These are phyloP conservation scores for Automeris io DNA, from an alignment of 2,888 invertebrate genomes.

Conservation along the genomic window DNA sequence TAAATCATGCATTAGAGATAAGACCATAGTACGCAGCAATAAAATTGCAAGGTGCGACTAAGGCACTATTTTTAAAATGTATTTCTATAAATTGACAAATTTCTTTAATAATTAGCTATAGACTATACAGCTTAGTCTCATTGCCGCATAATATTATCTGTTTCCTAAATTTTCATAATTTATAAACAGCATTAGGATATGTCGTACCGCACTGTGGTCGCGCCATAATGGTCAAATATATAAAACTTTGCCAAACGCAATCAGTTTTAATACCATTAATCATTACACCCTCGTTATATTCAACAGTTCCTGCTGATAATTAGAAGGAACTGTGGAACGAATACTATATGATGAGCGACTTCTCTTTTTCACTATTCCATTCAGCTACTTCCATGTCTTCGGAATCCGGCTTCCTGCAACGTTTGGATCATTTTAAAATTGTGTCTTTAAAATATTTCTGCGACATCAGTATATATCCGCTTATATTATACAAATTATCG, in stretches of 20 bases:
- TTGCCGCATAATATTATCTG: too few species aligned
- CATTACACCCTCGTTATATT: not conserved
- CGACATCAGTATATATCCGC: too few species aligned
- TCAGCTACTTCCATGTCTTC: conserved; percentile 25
- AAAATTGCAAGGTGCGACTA: too few species aligned
- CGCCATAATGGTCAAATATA: not conserved
- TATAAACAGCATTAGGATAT: too few species aligned
- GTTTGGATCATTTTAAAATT: not conserved
- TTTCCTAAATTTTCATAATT: too few species aligned
- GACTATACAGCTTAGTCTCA: not conserved
- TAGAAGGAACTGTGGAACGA: conserved; percentile 8
- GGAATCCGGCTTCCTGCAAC: conserved; percentile 25
- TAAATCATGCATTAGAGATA: too few species aligned
- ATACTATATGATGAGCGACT: conserved; percentile 25
- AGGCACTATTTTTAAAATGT: too few species aligned
- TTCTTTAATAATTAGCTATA: not conserved
- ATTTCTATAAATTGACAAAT: too few species aligned
- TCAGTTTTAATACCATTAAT: not conserved
- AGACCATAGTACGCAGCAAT: too few species aligned
- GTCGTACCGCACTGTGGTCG: too few species aligned
- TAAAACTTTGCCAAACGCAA: not conserved
- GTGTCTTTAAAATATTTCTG: too few species aligned
- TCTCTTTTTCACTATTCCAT: conserved; percentile 29
- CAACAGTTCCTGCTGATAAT: not conserved
- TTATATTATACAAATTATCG: too few species aligned